Percentiles rank a stretch among this genome's conserved stretches.
These are phyloP conservation scores for Silurus asotus DNA, from an alignment of 2,113 vertebrate genomes.

Conservation along the genomic window DNA sequence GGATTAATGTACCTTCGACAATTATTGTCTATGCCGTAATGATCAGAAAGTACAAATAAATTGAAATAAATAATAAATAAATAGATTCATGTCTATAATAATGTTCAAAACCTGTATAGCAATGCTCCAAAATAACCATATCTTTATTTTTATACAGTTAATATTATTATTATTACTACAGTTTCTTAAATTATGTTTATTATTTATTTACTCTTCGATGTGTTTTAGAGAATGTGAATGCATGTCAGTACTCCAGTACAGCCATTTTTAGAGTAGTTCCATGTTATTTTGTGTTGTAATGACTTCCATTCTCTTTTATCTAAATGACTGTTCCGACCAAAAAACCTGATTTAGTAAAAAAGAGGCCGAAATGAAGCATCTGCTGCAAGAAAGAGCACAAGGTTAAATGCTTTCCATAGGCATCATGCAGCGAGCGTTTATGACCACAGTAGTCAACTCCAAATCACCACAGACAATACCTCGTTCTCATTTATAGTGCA, in stretches of 20 bases:
- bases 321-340: background rate
- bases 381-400: background rate
- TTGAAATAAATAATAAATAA: too few species aligned
- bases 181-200: too few species aligned
- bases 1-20: background rate
- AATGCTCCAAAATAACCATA: background rate
- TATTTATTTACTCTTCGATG: too few species aligned
- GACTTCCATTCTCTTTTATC: background rate
- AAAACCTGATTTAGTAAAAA: background rate
- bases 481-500: background rate
- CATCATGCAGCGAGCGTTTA: background rate
- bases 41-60: too few species aligned
- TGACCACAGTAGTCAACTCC: slow-evolving; percentile 8
- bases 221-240: background rate
- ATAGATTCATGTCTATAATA: background rate
- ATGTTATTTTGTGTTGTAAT: background rate
- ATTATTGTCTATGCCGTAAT: background rate
- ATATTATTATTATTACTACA: too few species aligned
- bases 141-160: background rate
- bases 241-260: background rate
- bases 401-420: background rate
- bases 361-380: background rate
- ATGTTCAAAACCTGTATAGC: background rate
- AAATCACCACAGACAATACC: background rate
- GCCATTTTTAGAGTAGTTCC: background rate